phyloP scores from a whole-genome alignment of 2,888 invertebrate species.

The Sinodicranocentrus sp. region DNA sequence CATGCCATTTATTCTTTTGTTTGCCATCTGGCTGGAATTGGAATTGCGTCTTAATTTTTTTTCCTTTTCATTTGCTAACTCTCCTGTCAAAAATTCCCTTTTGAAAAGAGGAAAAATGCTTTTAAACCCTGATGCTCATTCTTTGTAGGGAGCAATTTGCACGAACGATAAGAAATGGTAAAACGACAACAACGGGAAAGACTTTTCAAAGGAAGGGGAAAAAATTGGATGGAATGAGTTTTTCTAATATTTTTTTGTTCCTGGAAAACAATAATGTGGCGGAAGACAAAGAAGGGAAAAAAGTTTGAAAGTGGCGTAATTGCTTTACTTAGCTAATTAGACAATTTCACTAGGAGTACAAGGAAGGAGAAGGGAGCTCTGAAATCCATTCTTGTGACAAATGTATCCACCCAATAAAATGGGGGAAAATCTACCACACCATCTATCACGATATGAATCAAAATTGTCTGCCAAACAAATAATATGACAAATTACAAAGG shows the following conservation, averaged over 20 bases:
- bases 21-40: too few species aligned
- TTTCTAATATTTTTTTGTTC: neutral
- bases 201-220: too few species aligned
- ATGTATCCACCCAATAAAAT: constrained; percentile 42
- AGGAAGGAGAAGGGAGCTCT: neutral
- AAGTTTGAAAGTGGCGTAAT: constrained; percentile 47
- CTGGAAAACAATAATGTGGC: too few species aligned
- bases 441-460: constrained; percentile 70
- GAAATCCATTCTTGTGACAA: constrained; percentile 30
- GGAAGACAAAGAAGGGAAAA: constrained; percentile 8
- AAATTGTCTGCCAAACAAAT: constrained; percentile 71
- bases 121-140: too few species aligned
- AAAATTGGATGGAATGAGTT: neutral
- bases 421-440: constrained; percentile 52
- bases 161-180: too few species aligned
- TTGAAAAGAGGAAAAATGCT: too few species aligned
- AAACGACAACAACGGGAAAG: too few species aligned
- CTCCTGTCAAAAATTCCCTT: too few species aligned
- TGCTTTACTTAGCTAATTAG: constrained; percentile 65
- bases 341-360: constrained; percentile 39
- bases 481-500: constrained; percentile 70
- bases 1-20: too few species aligned
- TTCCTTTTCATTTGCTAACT: too few species aligned
- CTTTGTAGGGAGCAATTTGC: too few species aligned
- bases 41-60: too few species aligned